Evolutionary conservation across 2,888 invertebrate genomes (phyloP), one percentile per base, ranked within the genome.

Genomic region (Hololepta plana): DNA sequence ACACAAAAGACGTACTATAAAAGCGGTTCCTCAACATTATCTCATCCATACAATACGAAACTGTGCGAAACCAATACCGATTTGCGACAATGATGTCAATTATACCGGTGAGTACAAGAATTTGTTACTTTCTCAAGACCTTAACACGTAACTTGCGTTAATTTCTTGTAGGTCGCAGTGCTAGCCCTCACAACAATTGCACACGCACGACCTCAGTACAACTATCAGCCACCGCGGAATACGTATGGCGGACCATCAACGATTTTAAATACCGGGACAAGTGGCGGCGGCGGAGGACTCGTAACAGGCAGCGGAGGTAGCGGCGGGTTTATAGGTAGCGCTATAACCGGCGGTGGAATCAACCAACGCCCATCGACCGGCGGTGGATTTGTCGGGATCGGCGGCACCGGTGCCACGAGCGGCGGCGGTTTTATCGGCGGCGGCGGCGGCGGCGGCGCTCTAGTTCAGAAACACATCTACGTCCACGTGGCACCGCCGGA

Each of bases 401-500:
- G 54, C 29, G 49, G 46, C 14, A 35, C 35, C 12, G 40, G 41
- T 12, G 53, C 53, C 24, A 55, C 56, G 32, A 30, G 30, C 2
- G 54, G 57, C 30, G 58, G 54, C 46, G 42, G 59, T 13, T 59
- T 59, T 38, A 62, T 60, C 39, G 60, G 60, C 7, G 40, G 37
- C 15, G 39, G 38, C 10, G 41, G 44, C 33, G 49, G 53, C 28
- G 51, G 55, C 29, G 62, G 64, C 39, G 63, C 72, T 35, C 53
- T 77, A 15, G 72, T 81, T 35, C 79, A 79, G 49, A 82, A 79
- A 47, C 81, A 79, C 61, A 79, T 79, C 49, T 84, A 82, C 62
- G 82, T 84, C 4, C 82, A 82, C 52, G 81, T 82, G 7, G 81
- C 84, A 24, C 82, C 82, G 40, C 80, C 74, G 60, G 81, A 82